Evolutionary conservation across 2,113 vertebrate genomes (phyloP), one percentile per base, ranked within the genome.

Genomic region (Barnardius zonarius): DNA sequence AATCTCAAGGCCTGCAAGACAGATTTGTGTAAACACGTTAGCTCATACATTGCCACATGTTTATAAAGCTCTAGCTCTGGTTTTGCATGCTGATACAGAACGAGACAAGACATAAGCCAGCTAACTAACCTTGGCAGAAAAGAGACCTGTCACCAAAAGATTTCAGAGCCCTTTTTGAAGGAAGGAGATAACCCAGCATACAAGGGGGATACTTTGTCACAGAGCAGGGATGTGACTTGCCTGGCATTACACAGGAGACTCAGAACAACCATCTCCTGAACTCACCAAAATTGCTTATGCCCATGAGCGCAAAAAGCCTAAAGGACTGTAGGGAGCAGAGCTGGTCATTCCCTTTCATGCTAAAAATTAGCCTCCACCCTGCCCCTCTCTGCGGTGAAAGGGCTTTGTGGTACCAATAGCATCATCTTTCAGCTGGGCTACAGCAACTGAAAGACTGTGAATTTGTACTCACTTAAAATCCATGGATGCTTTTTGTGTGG

Each of bases 41-140:
- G 92, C 76, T 86, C 43, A 6, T 54, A 28, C 17, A 52, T 27
- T 28, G 2, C 15, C 68, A 61, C 14, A 4, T 0, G 0, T 44
- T 67, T 63, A 4, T 10, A 41, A 55, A 85, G 57, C 28, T 67
- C 86, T 48, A 25, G 15, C 28, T 66, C 74, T 79, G 39, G 15
- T 61, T 73, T 68, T 52, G 35, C 6, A 0, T 76, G 70, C 86
- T 73, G 68, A 54, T 57, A 30, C 17, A 55, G 70, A 88, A 13
- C 25, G 31, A 11, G 10, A 25, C 5, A 61, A 82, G 33, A 28
- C 44, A 52, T 54, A 57, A 70, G 12, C 1, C n/a, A 80, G 13
- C 17, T 55, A 73, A 52, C n/a, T 69, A 79, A 62, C 54, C n/a
- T 37, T 49, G n/a, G 44, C 59, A 17, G 49, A 33, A n/a, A 30